A percentile compares a stretch with the other conserved stretches of the same genome.
Evolutionary conservation across 2,888 invertebrate species (phyloP).

Genomic region (Rhabditoides inermis): DNA sequence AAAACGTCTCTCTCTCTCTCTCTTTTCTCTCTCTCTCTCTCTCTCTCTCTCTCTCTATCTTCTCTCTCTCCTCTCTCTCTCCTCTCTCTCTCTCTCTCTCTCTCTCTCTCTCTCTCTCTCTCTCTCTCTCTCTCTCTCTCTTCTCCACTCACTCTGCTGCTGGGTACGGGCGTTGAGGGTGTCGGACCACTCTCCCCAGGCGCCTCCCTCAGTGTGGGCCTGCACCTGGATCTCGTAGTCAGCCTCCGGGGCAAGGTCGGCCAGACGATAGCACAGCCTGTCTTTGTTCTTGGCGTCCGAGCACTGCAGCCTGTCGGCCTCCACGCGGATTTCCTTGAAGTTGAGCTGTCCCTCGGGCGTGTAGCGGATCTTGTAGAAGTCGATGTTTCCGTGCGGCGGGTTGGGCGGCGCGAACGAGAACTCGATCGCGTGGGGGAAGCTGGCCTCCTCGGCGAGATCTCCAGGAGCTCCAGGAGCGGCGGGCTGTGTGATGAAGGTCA

Average conservation of each 20-base stretch:
- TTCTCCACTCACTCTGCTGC: conserved; percentile 24
- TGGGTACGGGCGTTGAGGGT: conserved; percentile 40
- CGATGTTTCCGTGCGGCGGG: conserved; percentile 51
- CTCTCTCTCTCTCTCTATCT: not conserved
- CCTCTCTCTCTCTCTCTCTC: not conserved
- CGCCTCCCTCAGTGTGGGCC: conserved; percentile 50
- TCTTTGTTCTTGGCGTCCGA: conserved; percentile 42
- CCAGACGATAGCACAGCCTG: conserved; percentile 51
- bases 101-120: not conserved
- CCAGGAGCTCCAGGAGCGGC: conserved; percentile 45
- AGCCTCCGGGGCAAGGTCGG: conserved; percentile 49
- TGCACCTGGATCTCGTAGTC: conserved; percentile 49
- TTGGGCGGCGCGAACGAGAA: conserved; percentile 50
- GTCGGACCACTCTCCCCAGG: conserved; percentile 51
- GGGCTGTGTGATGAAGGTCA: conserved; percentile 44
- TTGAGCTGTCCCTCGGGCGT: conserved; percentile 39
- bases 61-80: not conserved
- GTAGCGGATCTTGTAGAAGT: conserved; percentile 50
- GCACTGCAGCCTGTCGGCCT: conserved; percentile 45
- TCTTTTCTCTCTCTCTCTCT: not conserved
- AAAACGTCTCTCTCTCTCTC: not conserved
- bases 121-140: not conserved
- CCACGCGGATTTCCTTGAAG: conserved; percentile 46
- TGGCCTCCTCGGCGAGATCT: conserved; percentile 46
- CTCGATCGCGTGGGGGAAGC: conserved; percentile 47